These are phyloP conservation scores for Climacteris rufus DNA, from an alignment of 2,113 vertebrate species.

Conservation along the genomic window DNA sequence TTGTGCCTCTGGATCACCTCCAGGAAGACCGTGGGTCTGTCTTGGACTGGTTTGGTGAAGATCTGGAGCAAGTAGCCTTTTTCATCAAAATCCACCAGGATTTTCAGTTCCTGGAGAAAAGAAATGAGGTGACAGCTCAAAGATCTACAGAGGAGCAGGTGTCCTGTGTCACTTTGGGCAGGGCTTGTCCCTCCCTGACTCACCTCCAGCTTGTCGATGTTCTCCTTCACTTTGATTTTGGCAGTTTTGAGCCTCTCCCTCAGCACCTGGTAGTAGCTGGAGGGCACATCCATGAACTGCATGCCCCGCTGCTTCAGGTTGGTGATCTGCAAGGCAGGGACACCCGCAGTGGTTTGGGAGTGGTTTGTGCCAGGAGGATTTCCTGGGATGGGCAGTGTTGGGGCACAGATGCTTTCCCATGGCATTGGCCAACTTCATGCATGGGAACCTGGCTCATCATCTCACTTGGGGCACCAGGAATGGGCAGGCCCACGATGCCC, in stretches of 20 bases:
- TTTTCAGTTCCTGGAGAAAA: constrained; percentile 83
- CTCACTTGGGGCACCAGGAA: neutral
- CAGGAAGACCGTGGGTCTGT: constrained; percentile 94
- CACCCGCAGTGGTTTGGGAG: neutral
- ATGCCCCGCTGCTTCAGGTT: constrained; percentile 86
- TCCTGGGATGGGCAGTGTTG: fast-evolving
- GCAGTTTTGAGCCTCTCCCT: constrained; percentile 82
- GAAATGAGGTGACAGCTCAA: fast-evolving
- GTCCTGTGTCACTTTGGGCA: neutral
- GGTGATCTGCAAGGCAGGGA: constrained; percentile 74
- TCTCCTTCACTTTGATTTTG: constrained; percentile 87
- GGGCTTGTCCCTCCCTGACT: neutral
- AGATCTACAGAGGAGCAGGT: neutral
- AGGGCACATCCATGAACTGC: constrained; percentile 88
- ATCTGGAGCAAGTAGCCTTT: constrained; percentile 96
- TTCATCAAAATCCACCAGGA: constrained; percentile 93
- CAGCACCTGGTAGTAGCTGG: constrained; percentile 86
- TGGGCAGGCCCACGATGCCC: neutral
- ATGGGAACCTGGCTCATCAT: neutral
- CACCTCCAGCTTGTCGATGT: constrained; percentile 82
- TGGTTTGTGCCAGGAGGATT: neutral
- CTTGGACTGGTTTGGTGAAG: constrained; percentile 95
- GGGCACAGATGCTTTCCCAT: neutral
- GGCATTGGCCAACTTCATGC: neutral
- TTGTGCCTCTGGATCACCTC: constrained; percentile 95